These are phyloP conservation scores for Pachyseris speciosa DNA, from an alignment of 64 coral and sea anemone species.

Conservation along the genomic window DNA sequence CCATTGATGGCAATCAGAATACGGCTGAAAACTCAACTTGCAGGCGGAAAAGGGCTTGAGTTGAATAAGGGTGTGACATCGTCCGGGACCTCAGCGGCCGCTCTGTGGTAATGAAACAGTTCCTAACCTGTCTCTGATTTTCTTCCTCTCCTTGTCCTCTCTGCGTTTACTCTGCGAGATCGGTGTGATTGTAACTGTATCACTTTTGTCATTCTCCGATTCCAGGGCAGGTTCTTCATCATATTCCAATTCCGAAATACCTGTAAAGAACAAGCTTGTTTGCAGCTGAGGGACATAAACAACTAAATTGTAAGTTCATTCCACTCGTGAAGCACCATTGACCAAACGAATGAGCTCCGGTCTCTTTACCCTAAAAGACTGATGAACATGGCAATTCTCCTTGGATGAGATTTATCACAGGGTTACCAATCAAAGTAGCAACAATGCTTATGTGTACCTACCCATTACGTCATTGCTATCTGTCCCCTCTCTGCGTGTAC, in stretches of 20 bases:
- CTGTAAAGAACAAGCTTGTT: neutral
- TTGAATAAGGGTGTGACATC: too few species aligned
- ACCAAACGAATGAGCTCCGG: too few species aligned
- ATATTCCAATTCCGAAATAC: neutral
- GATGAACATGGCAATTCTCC: too few species aligned
- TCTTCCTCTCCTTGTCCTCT: constrained; percentile 40
- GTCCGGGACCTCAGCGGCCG: too few species aligned
- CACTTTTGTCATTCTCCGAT: neutral
- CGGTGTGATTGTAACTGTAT: neutral
- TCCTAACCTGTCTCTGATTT: constrained; percentile 31
- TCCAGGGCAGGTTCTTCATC: neutral
- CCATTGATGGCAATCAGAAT: too few species aligned
- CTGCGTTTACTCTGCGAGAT: neutral
- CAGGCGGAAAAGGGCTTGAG: too few species aligned
- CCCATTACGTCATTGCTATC: neutral
- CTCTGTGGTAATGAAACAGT: neutral
- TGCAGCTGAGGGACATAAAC: too few species aligned
- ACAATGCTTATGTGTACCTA: neutral
- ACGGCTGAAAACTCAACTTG: too few species aligned
- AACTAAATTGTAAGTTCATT: too few species aligned
- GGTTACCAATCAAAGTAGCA: neutral
- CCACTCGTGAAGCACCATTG: too few species aligned
- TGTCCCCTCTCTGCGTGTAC: neutral
- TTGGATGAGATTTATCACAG: too few species aligned
- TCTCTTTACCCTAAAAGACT: too few species aligned